Conservation (phyloP, 1,140 invertebrate genomes). For the Heliconius nattereri region DNA sequence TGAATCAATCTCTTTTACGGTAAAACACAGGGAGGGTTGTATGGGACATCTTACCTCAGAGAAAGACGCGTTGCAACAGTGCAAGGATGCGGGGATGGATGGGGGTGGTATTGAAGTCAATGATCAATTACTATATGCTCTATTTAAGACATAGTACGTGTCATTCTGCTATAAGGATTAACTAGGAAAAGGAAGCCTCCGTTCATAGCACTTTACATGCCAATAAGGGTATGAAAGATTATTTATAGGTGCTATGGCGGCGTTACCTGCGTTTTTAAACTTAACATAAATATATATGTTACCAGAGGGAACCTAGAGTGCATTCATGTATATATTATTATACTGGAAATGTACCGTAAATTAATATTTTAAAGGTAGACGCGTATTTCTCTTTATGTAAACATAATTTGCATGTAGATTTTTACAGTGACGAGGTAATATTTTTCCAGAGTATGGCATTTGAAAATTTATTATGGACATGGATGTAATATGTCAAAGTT, state of each 20-base stretch:
- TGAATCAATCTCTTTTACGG: not conserved
- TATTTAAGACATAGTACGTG: conserved; percentile 3
- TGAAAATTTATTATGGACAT: not conserved
- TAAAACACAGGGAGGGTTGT: not conserved
- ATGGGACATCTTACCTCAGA: not conserved
- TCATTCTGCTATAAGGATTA: not conserved
- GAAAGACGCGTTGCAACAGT: not conserved
- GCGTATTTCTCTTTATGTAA: not conserved
- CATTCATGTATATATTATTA: not conserved
- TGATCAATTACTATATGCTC: conserved; percentile 8
- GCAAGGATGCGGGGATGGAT: not conserved
- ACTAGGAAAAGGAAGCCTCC: not conserved
- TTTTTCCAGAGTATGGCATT: not conserved
- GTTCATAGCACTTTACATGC: conserved; percentile 1
- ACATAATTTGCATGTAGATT: not conserved
- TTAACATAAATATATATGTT: not conserved
- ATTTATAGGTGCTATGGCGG: not conserved
- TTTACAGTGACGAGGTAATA: not conserved
- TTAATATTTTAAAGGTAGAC: not conserved
- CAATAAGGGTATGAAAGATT: not conserved
- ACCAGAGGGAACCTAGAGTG: no score
- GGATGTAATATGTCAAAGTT: no score
- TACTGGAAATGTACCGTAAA: not conserved
- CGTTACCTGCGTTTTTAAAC: not conserved
- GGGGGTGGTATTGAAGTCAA: not conserved